Base-by-base conservation (phyloP, 2,888 invertebrate genomes). In the Nudaria mundana region DNA sequence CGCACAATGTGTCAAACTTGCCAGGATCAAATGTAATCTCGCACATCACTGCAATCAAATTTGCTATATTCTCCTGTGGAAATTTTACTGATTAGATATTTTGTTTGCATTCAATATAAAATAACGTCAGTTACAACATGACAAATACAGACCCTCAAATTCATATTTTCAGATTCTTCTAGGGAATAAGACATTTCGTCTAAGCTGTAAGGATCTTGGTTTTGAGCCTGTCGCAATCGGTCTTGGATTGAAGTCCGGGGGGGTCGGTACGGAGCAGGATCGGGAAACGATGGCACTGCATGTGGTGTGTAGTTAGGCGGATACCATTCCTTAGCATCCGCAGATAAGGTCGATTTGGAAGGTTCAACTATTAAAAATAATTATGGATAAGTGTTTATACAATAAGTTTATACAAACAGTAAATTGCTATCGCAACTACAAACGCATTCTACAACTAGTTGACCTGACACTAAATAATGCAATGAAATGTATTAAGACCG, bases 11-110 rank as follows among this genome's bases (percentile, higher is more conserved):
- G 71, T 94, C 93, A 68, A 94, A 95, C 70, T 93, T 92, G 56
- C 94, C 95, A 32, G 95, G 95, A 89, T 94, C 94, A 71, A 92
- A 91, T 61, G 94, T 94, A 65, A 95, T 89, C 71, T 93, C 92
- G 66, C 91, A 91, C 85, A 95, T 93, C 37, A 94, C 92, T 44
- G 92, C 92, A 71, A 92, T 91, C 67, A 95, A 80, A 76, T 93
- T 92, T 30, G 68, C 78, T 62, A 89, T 85, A 62, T 89, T 89
- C 69, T 87, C 88, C 87, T 89, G 72, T 40, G 41, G 44, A 52
- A 3, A 60, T 46, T 30, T 31, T 39, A 41, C 40, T 47, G 28
- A 31, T 32, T 30, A 52, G 49, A 32, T 34, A 40, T 40, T n/a
- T n/a, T n/a, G 32, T 30, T 13, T 30, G n/a, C 12, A 22, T 36